Evolutionary conservation across 2,113 vertebrate species (phyloP).

Genomic region (Muntiacus reevesi): DNA sequence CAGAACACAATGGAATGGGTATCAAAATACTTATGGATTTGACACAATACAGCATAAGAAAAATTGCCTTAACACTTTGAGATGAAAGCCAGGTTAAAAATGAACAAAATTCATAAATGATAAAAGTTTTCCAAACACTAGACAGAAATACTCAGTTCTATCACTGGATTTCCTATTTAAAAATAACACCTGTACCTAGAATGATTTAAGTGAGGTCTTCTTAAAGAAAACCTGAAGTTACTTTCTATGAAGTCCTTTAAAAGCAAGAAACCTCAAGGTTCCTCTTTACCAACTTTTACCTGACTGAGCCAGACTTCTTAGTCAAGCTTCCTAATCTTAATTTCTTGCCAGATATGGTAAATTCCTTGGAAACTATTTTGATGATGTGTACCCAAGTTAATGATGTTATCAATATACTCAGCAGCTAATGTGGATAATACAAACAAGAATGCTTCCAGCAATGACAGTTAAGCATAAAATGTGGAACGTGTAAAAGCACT

Average conservation of each 20-base stretch:
- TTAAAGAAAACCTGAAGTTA: not conserved
- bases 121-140: not conserved
- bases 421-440: not conserved
- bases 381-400: not conserved
- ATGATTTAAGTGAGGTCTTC: not conserved
- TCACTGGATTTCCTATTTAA: not conserved
- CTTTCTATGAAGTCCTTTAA: not conserved
- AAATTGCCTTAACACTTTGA: not conserved
- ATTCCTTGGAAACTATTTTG: not conserved
- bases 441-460: not conserved
- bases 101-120: not conserved
- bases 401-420: not conserved
- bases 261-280: not conserved
- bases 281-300: not conserved
- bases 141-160: not conserved
- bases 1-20: not conserved
- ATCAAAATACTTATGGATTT: slow-evolving; percentile 2
- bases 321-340: not conserved
- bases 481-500: not conserved
- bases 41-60: not conserved
- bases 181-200: not conserved
- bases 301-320: not conserved
- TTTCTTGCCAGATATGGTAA: not conserved
- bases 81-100: not conserved
- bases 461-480: not conserved